A percentile compares a stretch with the other conserved stretches of the same genome.
Conservation (phyloP, 2,888 invertebrate genomes). For the Junonia oenone region DNA sequence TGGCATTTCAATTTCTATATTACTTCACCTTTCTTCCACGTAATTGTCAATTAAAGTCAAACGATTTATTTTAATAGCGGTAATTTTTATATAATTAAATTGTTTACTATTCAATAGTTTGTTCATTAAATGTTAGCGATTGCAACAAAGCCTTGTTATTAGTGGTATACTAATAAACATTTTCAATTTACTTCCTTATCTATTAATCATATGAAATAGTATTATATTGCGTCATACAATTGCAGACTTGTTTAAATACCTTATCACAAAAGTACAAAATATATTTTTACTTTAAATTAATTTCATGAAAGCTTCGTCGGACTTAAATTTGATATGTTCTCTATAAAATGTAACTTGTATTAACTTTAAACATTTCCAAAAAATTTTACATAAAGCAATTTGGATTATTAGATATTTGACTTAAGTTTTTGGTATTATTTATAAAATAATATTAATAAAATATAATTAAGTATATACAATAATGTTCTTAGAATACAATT, state of each 20-base stretch:
- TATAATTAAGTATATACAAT: too few species aligned
- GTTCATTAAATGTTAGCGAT: neutral
- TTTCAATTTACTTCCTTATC: constrained; percentile 12
- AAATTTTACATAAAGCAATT: too few species aligned
- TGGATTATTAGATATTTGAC: too few species aligned
- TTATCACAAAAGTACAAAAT: neutral
- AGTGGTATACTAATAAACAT: constrained; percentile 2
- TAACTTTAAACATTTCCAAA: too few species aligned
- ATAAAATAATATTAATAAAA: too few species aligned
- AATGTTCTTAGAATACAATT: neutral
- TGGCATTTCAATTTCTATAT: too few species aligned
- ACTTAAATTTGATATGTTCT: too few species aligned
- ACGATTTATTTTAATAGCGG: neutral
- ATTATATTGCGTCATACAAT: constrained; percentile 6
- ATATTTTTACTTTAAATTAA: too few species aligned
- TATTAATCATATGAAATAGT: constrained; percentile 7
- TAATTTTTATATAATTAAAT: neutral
- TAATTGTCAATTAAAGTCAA: neutral
- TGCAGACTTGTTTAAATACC: neutral
- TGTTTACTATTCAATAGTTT: neutral
- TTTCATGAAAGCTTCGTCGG: too few species aligned
- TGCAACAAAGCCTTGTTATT: constrained; percentile 1
- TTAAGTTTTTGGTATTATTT: too few species aligned
- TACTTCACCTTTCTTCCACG: neutral
- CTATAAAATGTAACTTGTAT: too few species aligned